Base-by-base conservation (phyloP, 1,140 invertebrate genomes). In the Diorhabda carinulata region DNA sequence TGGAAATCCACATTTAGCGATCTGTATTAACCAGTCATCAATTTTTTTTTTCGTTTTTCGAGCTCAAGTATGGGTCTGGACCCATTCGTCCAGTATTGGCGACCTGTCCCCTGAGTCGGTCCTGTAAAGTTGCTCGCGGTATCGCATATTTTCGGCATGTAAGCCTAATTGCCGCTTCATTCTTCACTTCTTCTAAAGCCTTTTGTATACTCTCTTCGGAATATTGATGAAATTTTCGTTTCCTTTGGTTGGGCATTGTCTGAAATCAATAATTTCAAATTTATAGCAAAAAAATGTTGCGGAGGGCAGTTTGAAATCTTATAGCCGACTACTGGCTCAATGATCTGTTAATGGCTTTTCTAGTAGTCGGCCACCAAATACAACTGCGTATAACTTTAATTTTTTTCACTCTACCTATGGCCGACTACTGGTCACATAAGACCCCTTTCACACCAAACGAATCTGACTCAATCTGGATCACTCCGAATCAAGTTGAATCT, bases 71-170 rank as follows among this genome's bases (percentile, higher is more conserved):
- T 6, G 57, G 57, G 1, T 62, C 58, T 43, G 66, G 60, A 47
- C 57, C 66, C 42, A 47, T 43, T 10, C 2, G 42, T 43, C 43
- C 7, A 41, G n/a, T 56, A 47, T 68, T 60, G 40, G 44, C 9
- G 44, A 62, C 66, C 9, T 44, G 5, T 1, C 66, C 66, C 43
- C 52, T 42, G 9, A 68, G 5, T 6, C 59, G 66, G 52, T 68
- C 66, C 66, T 68, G 66, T 1, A 68, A 41, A 4, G 60, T 68
- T 8, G 66, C 5, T 63, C 43, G 62, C 7, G 66, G 66, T 40
- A 68, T 60, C 41, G 43, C 60, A 42, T 62, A 68, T 9, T 68
- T 44, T 61, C 57, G 25, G 44, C 65, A 60, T 7, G 57, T 43
- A 60, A 61, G 1, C 7, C 65, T 5, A 61, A 67, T 9, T 67